Evolutionary conservation across 2,888 invertebrate species (phyloP), one percentile per base, ranked within the genome.

Genomic region (Scaptomyza polygonia): DNA sequence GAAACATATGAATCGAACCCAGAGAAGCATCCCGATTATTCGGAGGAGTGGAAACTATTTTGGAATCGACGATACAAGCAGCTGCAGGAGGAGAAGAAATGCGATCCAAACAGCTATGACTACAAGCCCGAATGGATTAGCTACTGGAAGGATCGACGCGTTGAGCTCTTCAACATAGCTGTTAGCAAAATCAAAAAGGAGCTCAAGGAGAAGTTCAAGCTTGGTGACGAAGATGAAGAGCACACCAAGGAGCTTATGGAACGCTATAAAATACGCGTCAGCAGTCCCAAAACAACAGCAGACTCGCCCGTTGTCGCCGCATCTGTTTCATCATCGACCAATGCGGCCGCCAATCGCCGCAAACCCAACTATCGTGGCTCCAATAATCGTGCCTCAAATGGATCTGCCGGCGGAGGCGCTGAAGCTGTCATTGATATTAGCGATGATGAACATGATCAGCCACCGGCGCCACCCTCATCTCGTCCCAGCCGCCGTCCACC

Each of bases 91-190:
- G 93, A 94, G 92, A 92, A 92, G 75, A 92, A 91, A 89, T 79
- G 82, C 11, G 96, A 97, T 89, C 95, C 96, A 0, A 93, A 95
- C 32, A 95, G 95, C 72, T 94, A 97, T 88, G 97, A 97, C 88
- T 97, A 96, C 89, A 97, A 97, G 79, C 96, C 96, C 0, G 97
- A 97, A 86, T 97, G 97, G 97, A 96, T 97, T 54, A 92, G 94
- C 52, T 97, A 94, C 90, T 97, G 97, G 97, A 96, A 96, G 81
- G 94, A 94, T 64, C 93, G 96, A 11, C 96, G 97, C 95, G 94
- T 95, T 57, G 96, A 96, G 73, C 90, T 97, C 7, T 95, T 96
- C 86, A 93, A 94, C 29, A 94, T 94, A 12, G 95, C 96, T 80
- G 88, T 96, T 5, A 93, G 94, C 57, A 92, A 92, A 14, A 93